Conservation (phyloP, 2,113 vertebrate species). For the Mixornis gularis region DNA sequence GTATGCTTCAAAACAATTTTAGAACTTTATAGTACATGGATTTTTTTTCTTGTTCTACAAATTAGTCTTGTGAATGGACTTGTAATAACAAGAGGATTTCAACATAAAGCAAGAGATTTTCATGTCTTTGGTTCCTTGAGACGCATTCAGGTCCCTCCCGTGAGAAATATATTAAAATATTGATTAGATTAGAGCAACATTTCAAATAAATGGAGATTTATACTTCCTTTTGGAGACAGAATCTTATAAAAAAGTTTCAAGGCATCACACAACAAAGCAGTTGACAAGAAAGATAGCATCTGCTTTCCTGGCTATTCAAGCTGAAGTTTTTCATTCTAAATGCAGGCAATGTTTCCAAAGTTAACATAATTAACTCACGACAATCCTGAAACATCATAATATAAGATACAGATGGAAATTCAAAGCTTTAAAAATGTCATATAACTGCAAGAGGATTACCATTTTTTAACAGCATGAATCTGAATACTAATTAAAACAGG, state of each 20-base stretch:
- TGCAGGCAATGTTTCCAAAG: slow-evolving; percentile 76
- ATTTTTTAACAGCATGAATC: slow-evolving; percentile 68
- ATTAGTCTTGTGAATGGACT: slow-evolving; percentile 39
- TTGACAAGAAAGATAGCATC: slow-evolving; percentile 81
- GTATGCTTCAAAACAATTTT: slow-evolving; percentile 1
- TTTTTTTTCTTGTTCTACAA: slow-evolving; percentile 11
- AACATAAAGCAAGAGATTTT: slow-evolving; percentile 55
- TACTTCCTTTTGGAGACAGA: slow-evolving; percentile 67
- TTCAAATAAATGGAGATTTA: slow-evolving; percentile 76
- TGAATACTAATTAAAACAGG: slow-evolving; percentile 80
- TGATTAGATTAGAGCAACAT: slow-evolving; percentile 63
- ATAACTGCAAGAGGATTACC: slow-evolving; percentile 71
- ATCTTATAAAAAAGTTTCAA: slow-evolving; percentile 74
- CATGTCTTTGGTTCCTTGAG: slow-evolving; percentile 28
- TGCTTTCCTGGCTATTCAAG: slow-evolving; percentile 77
- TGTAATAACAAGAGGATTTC: slow-evolving; percentile 57
- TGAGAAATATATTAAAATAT: slow-evolving; percentile 68
- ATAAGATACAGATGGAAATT: slow-evolving; percentile 79
- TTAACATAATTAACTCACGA: slow-evolving; percentile 82
- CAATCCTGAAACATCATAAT: slow-evolving; percentile 76
- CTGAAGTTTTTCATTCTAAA: slow-evolving; percentile 82
- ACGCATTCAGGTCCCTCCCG: slow-evolving; percentile 29
- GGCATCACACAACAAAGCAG: slow-evolving; percentile 72
- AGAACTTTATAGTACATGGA: background rate
- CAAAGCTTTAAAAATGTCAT: slow-evolving; percentile 77